phyloP scores from a whole-genome alignment of 2,113 vertebrate species.

The Steatornis caripensis region DNA sequence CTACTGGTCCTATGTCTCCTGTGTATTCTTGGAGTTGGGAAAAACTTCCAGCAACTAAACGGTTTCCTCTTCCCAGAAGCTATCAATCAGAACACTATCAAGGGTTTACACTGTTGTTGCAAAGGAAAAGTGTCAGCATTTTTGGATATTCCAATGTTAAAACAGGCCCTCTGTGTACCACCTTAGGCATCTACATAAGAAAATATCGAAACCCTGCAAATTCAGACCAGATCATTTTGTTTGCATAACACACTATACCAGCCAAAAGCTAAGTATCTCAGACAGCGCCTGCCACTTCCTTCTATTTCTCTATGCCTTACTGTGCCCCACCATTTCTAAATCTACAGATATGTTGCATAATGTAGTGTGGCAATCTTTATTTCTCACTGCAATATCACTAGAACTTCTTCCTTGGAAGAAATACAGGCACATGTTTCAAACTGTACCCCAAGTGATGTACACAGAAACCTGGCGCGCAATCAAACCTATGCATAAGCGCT shows the following conservation, averaged over 20 bases:
- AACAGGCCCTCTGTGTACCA: background rate
- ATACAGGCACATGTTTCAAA: background rate
- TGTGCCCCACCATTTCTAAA: background rate
- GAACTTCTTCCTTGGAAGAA: background rate
- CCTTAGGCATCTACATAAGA: background rate
- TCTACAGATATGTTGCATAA: background rate
- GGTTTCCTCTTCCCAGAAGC: background rate
- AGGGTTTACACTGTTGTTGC: background rate
- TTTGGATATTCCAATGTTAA: background rate
- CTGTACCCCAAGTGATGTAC: background rate
- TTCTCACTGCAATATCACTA: background rate
- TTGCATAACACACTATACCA: background rate
- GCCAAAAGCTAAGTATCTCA: background rate
- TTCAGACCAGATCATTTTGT: background rate
- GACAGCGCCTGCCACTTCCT: background rate
- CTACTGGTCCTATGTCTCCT: background rate
- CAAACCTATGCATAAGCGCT: accelerated
- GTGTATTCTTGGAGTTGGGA: background rate
- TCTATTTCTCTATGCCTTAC: background rate
- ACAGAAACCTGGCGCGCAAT: background rate
- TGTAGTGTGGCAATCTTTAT: background rate
- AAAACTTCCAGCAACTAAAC: background rate
- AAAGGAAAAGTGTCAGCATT: background rate
- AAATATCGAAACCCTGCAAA: background rate
- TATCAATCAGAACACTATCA: background rate